Percentiles rank a stretch among this genome's conserved stretches.
Conservation (phyloP, 2,113 vertebrate genomes). For the Elephas maximus region DNA sequence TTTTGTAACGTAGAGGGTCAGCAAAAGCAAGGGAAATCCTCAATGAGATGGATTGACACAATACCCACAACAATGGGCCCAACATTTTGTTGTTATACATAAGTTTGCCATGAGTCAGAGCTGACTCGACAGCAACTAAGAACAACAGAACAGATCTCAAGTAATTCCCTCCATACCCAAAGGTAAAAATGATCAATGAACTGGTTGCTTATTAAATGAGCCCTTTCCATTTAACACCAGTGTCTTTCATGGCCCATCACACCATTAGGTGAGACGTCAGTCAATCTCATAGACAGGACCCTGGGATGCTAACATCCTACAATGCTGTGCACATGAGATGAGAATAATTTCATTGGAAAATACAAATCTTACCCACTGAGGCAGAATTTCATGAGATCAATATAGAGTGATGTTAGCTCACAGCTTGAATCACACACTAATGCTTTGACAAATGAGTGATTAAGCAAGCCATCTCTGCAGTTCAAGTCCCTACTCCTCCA, state of each 20-base stretch:
- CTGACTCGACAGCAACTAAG: not conserved
- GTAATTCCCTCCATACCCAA: not conserved
- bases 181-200: not conserved
- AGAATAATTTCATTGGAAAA: not conserved
- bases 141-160: not conserved
- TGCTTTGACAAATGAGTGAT: not conserved
- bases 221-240: not conserved
- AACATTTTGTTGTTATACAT: not conserved
- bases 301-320: too few species aligned
- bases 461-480: not conserved
- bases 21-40: not conserved
- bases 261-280: fast-evolving
- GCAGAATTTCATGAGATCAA: not conserved
- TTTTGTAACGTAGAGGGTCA: not conserved
- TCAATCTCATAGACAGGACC: not conserved
- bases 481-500: not conserved
- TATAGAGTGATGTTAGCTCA: fast-evolving
- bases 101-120: not conserved
- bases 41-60: not conserved
- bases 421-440: not conserved
- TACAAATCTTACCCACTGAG: not conserved
- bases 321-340: not conserved
- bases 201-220: too few species aligned
- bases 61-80: too few species aligned
- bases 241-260: fast-evolving